Evolutionary conservation across 2,888 invertebrate genomes (phyloP), one percentile per base, ranked within the genome.

Genomic region (Campoplex capitator): DNA sequence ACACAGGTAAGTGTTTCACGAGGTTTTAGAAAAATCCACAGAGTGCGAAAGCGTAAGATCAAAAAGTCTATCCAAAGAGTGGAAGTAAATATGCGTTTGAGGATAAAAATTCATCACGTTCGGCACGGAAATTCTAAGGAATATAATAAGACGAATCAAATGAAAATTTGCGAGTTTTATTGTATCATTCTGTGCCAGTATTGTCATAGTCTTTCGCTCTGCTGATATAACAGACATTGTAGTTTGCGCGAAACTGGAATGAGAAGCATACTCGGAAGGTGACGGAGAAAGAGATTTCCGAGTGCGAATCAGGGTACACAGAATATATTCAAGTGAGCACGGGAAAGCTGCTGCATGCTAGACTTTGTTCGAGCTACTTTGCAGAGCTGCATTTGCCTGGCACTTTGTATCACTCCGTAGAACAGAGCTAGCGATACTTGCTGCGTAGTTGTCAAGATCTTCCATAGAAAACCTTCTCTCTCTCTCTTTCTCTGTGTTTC

Each of bases 251-350:
- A 35, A 79, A 79, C 18, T 56, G 35, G 18, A 45, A 79, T 62
- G 79, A 70, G 79, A 79, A 38, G 67, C 70, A 48, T 42, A 58
- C 51, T 45, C 51, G 51, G 2, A 35, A 75, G 68, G 67, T 48
- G 35, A 67, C 51, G 51, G 11, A 13, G 16, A 28, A 73, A 45
- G 48, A 54, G 74, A 75, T 58, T 67, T 70, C 38, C 67, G 18
- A 75, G 74, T 75, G 79, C 48, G 75, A 75, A 84, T 79, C 68
- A 38, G 79, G 42, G 84, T 70, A 84, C 68, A 79, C 68, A 13
- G 75, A 75, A 74, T 56, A 65, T 75, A 75, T 83, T 28, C 56
- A 54, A 75, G 58, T 74, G 54, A 67, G 77, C 65, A 77, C 62
- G 67, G 51, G 45, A 79, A 79, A 83, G 68, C 82, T 65, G 51